Base-by-base conservation (phyloP, 2,888 invertebrate species). In the Amphipyra tragopoginis region DNA sequence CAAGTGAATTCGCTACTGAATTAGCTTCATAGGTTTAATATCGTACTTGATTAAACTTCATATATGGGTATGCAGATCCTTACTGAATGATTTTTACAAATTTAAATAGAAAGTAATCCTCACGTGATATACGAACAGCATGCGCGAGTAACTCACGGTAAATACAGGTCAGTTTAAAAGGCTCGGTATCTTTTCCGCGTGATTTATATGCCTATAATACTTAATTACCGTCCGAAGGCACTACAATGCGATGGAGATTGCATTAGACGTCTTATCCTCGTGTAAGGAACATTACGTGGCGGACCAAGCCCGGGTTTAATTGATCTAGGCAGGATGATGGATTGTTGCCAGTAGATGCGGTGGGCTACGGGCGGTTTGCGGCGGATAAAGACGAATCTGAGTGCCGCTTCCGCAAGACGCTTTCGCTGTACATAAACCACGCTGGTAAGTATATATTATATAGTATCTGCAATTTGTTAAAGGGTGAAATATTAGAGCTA, bases 281-380 rank as follows among this genome's bases (percentile, higher is more conserved):
- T 64, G 64, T 61, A 65, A 59, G 79, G 73, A 80, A 79, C 82
- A 84, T 85, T 83, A 86, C 79, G 74, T 63, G 69, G 79, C 70
- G 79, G 81, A 64, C 73, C 75, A 77, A 80, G 80, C 79, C 70
- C 71, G 76, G 79, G 83, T 87, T 88, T 89, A 89, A 90, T 90
- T 89, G 88, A 90, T 89, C 85, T 75, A 72, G 86, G 84, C 86
- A 81, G 87, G 77, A 85, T 89, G 90, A 90, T 88, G 87, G 87
- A 90, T 90, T 75, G 85, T 77, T 68, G 70, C 64, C 69, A 70
- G 80, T 69, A 61, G 82, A 74, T 76, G 75, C 77, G 82, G 72
- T 79, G 66, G 71, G 82, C 64, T 72, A 67, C 64, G 77, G 67
- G 77, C 63, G 75, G 79, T 68, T 72, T 81, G 85, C 74, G 83